Conservation (phyloP, 2,797 vertebrate genomes). For the Ataeniobius toweri region DNA sequence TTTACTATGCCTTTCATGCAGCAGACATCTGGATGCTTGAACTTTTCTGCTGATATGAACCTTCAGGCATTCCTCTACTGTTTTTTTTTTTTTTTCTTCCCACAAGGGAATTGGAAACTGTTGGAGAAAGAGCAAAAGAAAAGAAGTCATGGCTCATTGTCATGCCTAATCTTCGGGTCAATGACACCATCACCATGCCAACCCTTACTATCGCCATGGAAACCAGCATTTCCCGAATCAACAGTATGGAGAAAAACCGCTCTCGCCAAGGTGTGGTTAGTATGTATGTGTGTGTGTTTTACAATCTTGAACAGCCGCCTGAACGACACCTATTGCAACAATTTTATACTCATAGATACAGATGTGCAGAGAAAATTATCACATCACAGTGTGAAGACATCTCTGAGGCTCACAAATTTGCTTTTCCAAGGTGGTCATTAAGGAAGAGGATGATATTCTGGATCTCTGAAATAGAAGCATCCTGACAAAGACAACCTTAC, state of each 20-base stretch:
- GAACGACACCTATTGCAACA: constrained; percentile 33
- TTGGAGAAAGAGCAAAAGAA: constrained; percentile 27
- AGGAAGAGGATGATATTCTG: background rate
- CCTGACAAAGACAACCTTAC: background rate
- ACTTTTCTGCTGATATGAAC: constrained; percentile 26
- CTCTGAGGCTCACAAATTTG: background rate
- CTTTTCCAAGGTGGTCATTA: background rate
- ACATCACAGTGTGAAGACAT: background rate
- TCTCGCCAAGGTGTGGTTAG: constrained; percentile 52
- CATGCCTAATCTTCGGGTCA: constrained; percentile 76
- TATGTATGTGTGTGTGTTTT: constrained; percentile 35
- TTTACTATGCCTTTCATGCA: constrained; percentile 46
- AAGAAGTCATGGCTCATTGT: constrained; percentile 65
- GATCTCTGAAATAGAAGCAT: background rate
- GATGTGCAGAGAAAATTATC: constrained; percentile 29
- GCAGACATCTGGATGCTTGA: constrained; percentile 28
- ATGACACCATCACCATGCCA: constrained; percentile 78
- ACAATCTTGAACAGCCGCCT: constrained; percentile 52
- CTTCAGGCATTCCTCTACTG: constrained; percentile 56
- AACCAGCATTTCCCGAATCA: constrained; percentile 67
- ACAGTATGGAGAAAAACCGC: constrained; percentile 60
- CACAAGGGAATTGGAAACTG: constrained; percentile 53
- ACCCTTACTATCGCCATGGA: constrained; percentile 71
- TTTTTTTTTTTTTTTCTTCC: constrained; percentile 11
- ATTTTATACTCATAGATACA: constrained; percentile 36